Conservation (phyloP, 1,140 invertebrate genomes). For the Zaprionus ornatus region DNA sequence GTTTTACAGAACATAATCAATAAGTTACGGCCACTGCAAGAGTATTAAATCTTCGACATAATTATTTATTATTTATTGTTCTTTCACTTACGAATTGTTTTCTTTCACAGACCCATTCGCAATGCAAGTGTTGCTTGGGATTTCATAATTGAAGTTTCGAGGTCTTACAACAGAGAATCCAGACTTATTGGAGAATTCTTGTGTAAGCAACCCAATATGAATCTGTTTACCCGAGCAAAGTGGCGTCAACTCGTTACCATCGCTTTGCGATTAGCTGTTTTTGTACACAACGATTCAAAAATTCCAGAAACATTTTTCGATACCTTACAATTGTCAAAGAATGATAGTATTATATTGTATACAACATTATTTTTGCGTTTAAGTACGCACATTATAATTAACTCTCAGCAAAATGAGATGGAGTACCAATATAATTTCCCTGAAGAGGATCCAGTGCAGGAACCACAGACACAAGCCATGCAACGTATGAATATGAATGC, state of each 20-base stretch:
- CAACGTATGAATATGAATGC: conserved; percentile 35
- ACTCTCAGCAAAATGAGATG: conserved; percentile 26
- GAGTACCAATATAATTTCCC: background rate
- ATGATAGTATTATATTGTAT: conserved; percentile 40
- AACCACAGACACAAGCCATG: background rate
- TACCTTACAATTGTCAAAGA: conserved; percentile 27
- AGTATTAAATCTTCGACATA: background rate
- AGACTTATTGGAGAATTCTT: conserved; percentile 32
- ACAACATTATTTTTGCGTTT: conserved; percentile 47
- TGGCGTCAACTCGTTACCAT: conserved; percentile 34
- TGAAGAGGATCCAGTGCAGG: background rate
- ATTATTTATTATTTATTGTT: too few species aligned
- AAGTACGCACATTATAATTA: conserved; percentile 31
- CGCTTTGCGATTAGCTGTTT: conserved; percentile 54
- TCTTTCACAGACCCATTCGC: conserved; percentile 22
- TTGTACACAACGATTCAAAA: conserved; percentile 42
- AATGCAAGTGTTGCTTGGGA: conserved; percentile 29
- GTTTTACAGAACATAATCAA: background rate
- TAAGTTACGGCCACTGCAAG: background rate
- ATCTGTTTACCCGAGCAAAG: conserved; percentile 14
- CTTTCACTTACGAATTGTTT: background rate
- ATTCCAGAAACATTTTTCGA: conserved; percentile 29
- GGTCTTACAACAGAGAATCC: conserved; percentile 10
- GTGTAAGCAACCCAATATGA: conserved; percentile 27
- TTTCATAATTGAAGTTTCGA: conserved; percentile 33